A percentile compares a stretch with the other conserved stretches of the same genome.
Conservation (phyloP, 2,888 invertebrate species). For the Archips xylosteana region DNA sequence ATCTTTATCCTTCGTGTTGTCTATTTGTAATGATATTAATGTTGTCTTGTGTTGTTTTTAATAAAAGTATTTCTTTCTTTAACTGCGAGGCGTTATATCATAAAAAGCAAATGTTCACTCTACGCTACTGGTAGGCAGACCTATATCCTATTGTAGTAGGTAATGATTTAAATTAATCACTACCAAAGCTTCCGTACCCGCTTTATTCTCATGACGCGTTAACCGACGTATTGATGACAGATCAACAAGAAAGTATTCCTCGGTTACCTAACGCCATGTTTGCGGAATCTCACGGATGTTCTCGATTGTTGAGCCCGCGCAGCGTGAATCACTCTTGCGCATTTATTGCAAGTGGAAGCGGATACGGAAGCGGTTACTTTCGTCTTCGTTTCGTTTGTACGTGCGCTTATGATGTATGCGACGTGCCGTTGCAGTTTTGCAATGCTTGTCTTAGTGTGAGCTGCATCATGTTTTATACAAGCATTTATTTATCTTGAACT, state of each 20-base stretch:
- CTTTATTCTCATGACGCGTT: conserved; percentile 28
- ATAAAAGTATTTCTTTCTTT: too few species aligned
- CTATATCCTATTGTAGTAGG: too few species aligned
- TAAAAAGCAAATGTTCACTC: too few species aligned
- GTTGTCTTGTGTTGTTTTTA: too few species aligned
- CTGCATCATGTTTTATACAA: background rate
- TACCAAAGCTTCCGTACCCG: background rate
- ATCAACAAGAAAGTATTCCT: conserved; percentile 27
- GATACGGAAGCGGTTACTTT: conserved; percentile 55
- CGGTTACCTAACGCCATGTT: conserved; percentile 27
- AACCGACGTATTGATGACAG: conserved; percentile 32
- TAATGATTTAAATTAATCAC: background rate
- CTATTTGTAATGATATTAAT: too few species aligned
- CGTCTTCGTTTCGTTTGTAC: conserved; percentile 47
- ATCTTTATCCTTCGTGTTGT: too few species aligned
- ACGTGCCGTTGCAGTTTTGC: conserved; percentile 18
- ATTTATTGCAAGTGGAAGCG: conserved; percentile 50
- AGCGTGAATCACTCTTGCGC: conserved; percentile 52
- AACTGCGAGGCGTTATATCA: too few species aligned
- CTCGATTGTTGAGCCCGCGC: conserved; percentile 49
- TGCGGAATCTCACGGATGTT: conserved; percentile 52
- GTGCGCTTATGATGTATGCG: conserved; percentile 20
- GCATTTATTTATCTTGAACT: too few species aligned
- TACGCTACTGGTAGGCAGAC: too few species aligned
- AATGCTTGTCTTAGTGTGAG: background rate